Evolutionary conservation across 2,888 invertebrate genomes (phyloP), one percentile per base, ranked within the genome.

Genomic region (Dasypogon diadema): DNA sequence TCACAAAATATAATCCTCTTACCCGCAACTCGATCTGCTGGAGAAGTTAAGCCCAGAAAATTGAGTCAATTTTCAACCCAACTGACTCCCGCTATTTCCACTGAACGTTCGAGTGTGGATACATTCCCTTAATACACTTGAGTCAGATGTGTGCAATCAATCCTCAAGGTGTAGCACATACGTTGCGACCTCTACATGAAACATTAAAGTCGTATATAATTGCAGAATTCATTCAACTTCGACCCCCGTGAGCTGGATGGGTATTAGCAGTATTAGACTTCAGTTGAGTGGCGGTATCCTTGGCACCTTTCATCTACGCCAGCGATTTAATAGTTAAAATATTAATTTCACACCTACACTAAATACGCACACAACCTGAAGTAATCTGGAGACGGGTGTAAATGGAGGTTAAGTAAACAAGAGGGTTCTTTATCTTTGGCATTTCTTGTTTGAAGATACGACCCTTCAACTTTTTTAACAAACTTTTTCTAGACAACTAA

Each of bases 11-110:
- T 54, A 70, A 34, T 30, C 54, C 54, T 14, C 54, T 70, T 70
- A 48, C 30, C 14, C n/a, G 70, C 54, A 30, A 70, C 30, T 6
- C 34, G 34, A 70, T 70, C 12, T n/a, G 18, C 54, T 12, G 22
- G 14, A 51, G 54, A 54, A 70, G 65, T 68, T 18, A 70, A 70
- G 10, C 18, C 16, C 21, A 24, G 22, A n/a, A 72, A 74, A 30
- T 30, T 58, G 12, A 72, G 18, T 21, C 37, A 60, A 72, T 60
- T 58, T 73, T 54, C 34, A 55, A 24, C 63, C 55, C 56, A 58
- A 58, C 58, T 34, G 22, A 22, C 1, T 48, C 16, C 14, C 5
- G n/a, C 5, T 10, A 12, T 12, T 12, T 6, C n/a, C 8, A 12
- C 8, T 42, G 10, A 6, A 42, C 2, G 0, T 42, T 12, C 1